These are phyloP conservation scores for Dendrocopos noguchii DNA, from an alignment of 2,113 vertebrate genomes.

Conservation along the genomic window DNA sequence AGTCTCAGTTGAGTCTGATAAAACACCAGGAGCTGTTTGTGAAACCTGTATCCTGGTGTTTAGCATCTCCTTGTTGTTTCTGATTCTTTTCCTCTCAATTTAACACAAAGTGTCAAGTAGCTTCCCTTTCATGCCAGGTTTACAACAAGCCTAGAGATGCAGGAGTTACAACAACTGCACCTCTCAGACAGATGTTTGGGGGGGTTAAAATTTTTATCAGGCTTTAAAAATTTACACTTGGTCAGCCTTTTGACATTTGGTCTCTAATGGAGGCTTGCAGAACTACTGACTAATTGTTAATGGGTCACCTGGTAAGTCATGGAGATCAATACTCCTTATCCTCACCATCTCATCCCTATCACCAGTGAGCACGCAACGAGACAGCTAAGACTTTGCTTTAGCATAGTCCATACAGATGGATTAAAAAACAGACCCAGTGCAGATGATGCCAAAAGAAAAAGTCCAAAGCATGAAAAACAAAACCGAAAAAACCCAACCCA, in stretches of 20 bases:
- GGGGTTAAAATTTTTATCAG: background rate
- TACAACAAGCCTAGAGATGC: background rate
- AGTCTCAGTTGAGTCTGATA: background rate
- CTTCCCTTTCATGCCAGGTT: background rate
- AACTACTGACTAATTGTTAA: background rate
- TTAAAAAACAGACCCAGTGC: slow-evolving; percentile 62
- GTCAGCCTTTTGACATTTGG: background rate
- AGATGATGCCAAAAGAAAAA: slow-evolving; percentile 55
- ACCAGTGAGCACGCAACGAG: background rate
- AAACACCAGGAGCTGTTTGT: background rate
- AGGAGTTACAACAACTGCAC: background rate
- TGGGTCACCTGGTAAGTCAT: background rate
- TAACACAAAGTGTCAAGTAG: background rate
- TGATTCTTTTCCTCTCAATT: background rate
- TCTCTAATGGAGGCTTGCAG: background rate
- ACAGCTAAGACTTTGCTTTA: background rate
- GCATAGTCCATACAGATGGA: slow-evolving; percentile 9
- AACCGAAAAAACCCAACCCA: background rate
- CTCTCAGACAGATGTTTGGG: background rate
- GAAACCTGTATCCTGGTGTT: background rate
- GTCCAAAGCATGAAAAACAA: slow-evolving; percentile 13
- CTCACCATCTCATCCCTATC: background rate
- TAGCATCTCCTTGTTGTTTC: background rate
- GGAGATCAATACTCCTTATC: background rate
- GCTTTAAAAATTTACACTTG: background rate